These are phyloP conservation scores for Mesaphorura yosii DNA, from an alignment of 1,140 invertebrate species.

Conservation along the genomic window DNA sequence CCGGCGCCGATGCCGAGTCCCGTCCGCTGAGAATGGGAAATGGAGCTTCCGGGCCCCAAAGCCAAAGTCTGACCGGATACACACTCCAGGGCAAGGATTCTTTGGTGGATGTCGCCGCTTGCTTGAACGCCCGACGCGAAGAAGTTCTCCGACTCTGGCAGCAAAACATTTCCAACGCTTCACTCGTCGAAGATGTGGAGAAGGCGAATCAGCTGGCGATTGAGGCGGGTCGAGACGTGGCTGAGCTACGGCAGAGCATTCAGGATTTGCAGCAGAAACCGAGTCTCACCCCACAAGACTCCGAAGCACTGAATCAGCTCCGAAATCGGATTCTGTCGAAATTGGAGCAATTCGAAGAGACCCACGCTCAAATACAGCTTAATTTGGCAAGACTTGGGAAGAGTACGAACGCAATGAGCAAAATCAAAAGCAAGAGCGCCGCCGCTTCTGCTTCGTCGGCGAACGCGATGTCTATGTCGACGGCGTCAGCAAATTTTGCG, in stretches of 20 bases:
- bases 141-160: slow-evolving; percentile 7
- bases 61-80: slow-evolving; percentile 1
- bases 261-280: neutral
- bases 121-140: neutral
- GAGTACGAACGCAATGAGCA: neutral
- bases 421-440: neutral
- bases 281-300: neutral
- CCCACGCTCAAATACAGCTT: neutral
- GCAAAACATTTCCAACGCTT: neutral
- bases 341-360: slow-evolving; percentile 1
- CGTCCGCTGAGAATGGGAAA: too few species aligned
- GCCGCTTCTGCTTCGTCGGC: neutral
- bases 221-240: neutral
- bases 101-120: slow-evolving; percentile 1
- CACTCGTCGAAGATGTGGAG: neutral
- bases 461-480: neutral
- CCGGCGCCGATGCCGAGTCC: too few species aligned
- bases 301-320: neutral
- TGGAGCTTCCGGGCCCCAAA: too few species aligned
- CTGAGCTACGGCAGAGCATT: neutral
- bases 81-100: slow-evolving; percentile 4
- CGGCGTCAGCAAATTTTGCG: neutral
- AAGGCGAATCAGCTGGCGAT: slow-evolving; percentile 2
- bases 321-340: neutral
- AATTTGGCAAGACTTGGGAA: neutral